Evolutionary conservation across 2,888 invertebrate species (phyloP).

Genomic region (Harmothoe impar): DNA sequence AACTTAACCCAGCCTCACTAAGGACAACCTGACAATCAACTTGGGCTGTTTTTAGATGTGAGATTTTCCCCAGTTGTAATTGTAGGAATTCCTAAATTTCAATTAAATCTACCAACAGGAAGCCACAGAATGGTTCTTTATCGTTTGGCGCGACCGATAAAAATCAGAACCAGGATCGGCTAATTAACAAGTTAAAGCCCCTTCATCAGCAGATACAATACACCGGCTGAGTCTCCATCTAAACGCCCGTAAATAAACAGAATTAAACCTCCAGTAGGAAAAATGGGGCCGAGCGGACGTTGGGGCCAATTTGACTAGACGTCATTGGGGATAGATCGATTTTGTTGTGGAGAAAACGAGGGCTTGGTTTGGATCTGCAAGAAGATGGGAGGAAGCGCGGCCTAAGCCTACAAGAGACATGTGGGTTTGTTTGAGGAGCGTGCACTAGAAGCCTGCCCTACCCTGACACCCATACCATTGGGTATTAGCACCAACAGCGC

Average conservation of each 20-base stretch:
- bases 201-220: constrained; percentile 4
- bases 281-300: not conserved
- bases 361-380: not conserved
- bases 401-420: not conserved
- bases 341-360: not conserved
- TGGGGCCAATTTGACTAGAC: not conserved
- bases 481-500: not conserved
- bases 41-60: not conserved
- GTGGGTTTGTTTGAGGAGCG: constrained; percentile 6
- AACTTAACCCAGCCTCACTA: not conserved
- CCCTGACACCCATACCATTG: not conserved
- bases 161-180: not conserved
- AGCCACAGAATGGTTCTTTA: constrained; percentile 21
- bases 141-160: not conserved
- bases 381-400: too few species aligned
- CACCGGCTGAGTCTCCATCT: not conserved
- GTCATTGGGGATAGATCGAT: not conserved
- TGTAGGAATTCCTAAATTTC: not conserved
- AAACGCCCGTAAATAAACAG: not conserved
- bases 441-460: not conserved
- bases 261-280: not conserved
- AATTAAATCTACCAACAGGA: constrained; percentile 4
- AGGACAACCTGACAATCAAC: not conserved
- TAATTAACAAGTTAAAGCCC: not conserved
- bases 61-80: not conserved